A percentile compares a stretch with the other conserved stretches of the same genome.
phyloP scores from a whole-genome alignment of 2,113 vertebrate species.

The Chamaetylas fuelleborni region DNA sequence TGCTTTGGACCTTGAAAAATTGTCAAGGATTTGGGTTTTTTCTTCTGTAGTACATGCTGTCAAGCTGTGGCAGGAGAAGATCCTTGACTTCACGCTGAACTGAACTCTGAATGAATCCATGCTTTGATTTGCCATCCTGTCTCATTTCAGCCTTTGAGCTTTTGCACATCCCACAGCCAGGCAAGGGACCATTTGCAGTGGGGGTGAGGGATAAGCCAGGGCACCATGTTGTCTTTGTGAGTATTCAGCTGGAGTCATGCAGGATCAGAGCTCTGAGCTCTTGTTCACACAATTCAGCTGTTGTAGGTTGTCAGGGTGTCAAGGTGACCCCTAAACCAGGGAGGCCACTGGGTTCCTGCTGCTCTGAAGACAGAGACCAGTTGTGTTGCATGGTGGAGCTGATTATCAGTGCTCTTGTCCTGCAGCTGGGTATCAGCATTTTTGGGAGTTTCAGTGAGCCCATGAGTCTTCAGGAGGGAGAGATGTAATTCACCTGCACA shows the following conservation, averaged over 20 bases:
- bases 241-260: neutral
- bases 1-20: neutral
- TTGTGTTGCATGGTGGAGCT: neutral
- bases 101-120: neutral
- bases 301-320: neutral
- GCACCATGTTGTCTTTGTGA: neutral
- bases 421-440: rapidly evolving
- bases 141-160: neutral
- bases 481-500: neutral
- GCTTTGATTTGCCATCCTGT: neutral
- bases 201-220: neutral
- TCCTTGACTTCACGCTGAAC: neutral
- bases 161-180: neutral
- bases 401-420: neutral
- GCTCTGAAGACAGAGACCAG: neutral
- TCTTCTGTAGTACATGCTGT: neutral
- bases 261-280: constrained; percentile 18
- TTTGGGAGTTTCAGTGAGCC: neutral
- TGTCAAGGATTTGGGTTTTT: neutral
- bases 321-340: constrained; percentile 5
- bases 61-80: neutral
- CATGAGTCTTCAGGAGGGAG: neutral
- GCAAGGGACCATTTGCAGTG: neutral
- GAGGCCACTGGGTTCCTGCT: neutral
- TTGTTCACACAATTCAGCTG: neutral